Conservation (phyloP, 2,888 invertebrate species). For the Melieria picta region DNA sequence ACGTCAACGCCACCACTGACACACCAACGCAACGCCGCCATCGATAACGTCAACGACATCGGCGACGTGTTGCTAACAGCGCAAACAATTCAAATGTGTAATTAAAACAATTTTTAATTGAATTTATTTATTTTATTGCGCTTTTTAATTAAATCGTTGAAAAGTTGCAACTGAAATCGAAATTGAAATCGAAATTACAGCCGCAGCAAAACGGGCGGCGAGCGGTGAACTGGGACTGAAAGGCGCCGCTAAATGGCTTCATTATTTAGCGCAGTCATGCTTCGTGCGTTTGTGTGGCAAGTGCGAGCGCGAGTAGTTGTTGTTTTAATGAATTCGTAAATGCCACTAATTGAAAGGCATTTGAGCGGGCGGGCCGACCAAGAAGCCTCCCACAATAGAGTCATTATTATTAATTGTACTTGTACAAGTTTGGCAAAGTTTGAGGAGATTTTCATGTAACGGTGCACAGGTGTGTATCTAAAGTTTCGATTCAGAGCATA, state of each 20-base stretch:
- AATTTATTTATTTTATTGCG: constrained; percentile 53
- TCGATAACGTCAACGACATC: constrained; percentile 1
- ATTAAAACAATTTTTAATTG: constrained; percentile 52
- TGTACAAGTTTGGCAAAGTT: not conserved
- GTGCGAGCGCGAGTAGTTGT: not conserved
- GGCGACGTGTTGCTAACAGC: not conserved
- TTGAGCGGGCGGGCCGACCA: constrained; percentile 3
- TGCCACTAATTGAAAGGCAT: constrained; percentile 25
- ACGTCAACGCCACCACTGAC: not conserved
- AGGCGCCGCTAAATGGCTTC: constrained; percentile 22
- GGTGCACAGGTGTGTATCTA: not conserved
- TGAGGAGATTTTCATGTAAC: not conserved
- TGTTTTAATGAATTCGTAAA: constrained; percentile 27
- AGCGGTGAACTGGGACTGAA: constrained; percentile 7
- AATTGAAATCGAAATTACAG: constrained; percentile 5
- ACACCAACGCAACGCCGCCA: too few relatives aligned
- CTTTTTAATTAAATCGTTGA: constrained; percentile 54
- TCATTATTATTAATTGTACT: constrained; percentile 28
- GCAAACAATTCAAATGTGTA: constrained; percentile 27
- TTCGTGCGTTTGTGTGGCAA: too few relatives aligned
- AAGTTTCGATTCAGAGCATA: not conserved
- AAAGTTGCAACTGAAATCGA: constrained; percentile 13
- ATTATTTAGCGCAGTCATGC: constrained; percentile 18
- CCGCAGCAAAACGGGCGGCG: too few relatives aligned
- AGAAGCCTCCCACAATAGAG: constrained; percentile 18